Percentiles rank a stretch among this genome's conserved stretches.
Evolutionary conservation across 2,113 vertebrate genomes (phyloP).

Genomic region (Tamias sibiricus): DNA sequence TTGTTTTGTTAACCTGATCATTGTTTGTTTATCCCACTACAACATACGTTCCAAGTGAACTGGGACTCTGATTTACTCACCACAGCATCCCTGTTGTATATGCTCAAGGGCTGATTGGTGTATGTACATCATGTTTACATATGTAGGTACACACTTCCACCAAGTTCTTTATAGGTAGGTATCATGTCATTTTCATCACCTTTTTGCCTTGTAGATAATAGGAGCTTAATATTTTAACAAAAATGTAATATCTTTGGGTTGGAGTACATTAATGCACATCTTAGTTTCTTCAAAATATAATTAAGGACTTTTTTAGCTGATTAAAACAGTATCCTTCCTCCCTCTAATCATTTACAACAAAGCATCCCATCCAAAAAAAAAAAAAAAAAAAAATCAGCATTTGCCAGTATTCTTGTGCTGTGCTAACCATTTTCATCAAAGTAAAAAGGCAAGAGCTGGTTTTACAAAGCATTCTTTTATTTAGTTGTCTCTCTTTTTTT

Average conservation of each 20-base stretch:
- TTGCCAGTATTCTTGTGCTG: conserved; percentile 38
- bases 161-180: neutral
- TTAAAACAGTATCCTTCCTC: conserved; percentile 12
- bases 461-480: conserved; percentile 43
- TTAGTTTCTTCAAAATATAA: conserved; percentile 51
- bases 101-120: neutral
- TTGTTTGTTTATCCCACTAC: neutral
- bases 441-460: neutral
- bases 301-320: conserved; percentile 9
- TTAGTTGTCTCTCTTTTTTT: neutral
- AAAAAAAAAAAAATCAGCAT: neutral
- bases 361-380: neutral
- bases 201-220: neutral
- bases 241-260: neutral
- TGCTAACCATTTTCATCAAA: neutral
- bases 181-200: neutral
- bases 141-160: neutral
- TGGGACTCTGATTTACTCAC: neutral
- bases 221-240: neutral
- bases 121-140: neutral
- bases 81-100: neutral
- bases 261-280: neutral
- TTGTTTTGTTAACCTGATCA: neutral
- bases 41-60: neutral
- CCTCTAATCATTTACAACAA: conserved; percentile 17